Percentiles rank a stretch among this genome's conserved stretches.
phyloP scores from a whole-genome alignment of 2,888 invertebrate genomes.

The Eremobia ochroleuca region DNA sequence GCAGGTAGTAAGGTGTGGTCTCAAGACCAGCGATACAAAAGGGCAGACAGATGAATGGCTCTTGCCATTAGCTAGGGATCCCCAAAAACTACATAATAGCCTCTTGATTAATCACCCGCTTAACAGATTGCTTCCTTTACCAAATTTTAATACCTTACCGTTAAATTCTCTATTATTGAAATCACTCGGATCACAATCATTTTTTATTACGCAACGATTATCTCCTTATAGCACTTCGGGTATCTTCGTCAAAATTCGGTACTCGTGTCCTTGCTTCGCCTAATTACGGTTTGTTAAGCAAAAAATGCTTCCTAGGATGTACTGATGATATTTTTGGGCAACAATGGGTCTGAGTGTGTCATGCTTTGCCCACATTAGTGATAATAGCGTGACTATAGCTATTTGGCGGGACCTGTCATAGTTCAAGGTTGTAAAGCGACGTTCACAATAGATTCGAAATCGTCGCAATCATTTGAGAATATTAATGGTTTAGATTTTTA shows the following conservation, averaged over 20 bases:
- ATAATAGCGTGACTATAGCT: slow-evolving; percentile 80
- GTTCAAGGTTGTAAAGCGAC: slow-evolving; percentile 81
- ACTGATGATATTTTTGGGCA: slow-evolving; percentile 73
- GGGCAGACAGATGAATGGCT: neutral
- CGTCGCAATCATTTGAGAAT: slow-evolving; percentile 39
- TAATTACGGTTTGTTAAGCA: slow-evolving; percentile 64
- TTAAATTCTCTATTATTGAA: slow-evolving; percentile 27
- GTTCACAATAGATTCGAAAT: slow-evolving; percentile 68
- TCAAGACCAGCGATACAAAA: neutral
- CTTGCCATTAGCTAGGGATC: slow-evolving; percentile 3
- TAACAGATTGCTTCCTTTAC: slow-evolving; percentile 42
- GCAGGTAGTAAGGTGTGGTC: neutral
- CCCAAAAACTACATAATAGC: slow-evolving; percentile 20
- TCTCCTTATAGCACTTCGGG: slow-evolving; percentile 23
- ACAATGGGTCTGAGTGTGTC: slow-evolving; percentile 76
- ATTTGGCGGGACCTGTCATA: slow-evolving; percentile 81
- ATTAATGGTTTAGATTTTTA: slow-evolving; percentile 17
- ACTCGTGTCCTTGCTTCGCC: slow-evolving; percentile 67
- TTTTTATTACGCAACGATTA: slow-evolving; percentile 24
- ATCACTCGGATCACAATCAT: slow-evolving; percentile 11
- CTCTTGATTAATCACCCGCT: slow-evolving; percentile 42
- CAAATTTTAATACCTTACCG: slow-evolving; percentile 8
- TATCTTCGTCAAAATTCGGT: slow-evolving; percentile 27
- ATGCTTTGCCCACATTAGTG: slow-evolving; percentile 81
- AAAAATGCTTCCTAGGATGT: slow-evolving; percentile 75